Percentiles rank a stretch among this genome's conserved stretches.
These are phyloP conservation scores for Drosophila oshimai DNA, from an alignment of 1,140 invertebrate species.

Conservation along the genomic window DNA sequence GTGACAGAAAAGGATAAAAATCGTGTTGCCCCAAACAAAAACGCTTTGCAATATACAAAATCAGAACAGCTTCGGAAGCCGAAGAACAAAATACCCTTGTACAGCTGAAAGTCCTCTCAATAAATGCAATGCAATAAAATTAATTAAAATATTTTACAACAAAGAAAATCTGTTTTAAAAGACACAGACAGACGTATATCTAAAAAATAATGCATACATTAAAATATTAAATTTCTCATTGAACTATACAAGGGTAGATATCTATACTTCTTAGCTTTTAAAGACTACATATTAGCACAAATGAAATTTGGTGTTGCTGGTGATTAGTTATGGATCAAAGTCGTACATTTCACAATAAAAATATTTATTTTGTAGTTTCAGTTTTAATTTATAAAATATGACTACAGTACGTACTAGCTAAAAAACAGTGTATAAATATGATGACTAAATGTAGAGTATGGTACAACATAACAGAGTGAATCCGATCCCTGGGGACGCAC, in stretches of 20 bases:
- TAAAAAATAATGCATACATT: too few relatives aligned
- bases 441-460: conserved; percentile 42
- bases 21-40: conserved; percentile 15
- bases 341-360: conserved; percentile 29
- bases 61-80: background rate
- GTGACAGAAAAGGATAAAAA: conserved; percentile 11
- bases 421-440: conserved; percentile 42
- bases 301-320: background rate
- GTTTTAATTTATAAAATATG: conserved; percentile 23
- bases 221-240: too few relatives aligned
- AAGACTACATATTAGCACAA: background rate
- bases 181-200: too few relatives aligned
- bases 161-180: too few relatives aligned
- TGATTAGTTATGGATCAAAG: conserved; percentile 8
- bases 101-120: too few relatives aligned
- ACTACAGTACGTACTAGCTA: conserved; percentile 29
- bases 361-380: conserved; percentile 26
- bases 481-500: conserved; percentile 16
- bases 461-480: conserved; percentile 37
- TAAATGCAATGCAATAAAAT: too few relatives aligned
- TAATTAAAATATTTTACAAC: too few relatives aligned
- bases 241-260: too few relatives aligned
- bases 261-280: background rate
- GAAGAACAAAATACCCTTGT: background rate
- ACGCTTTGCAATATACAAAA: background rate